Percentiles rank a stretch among this genome's conserved stretches.
phyloP scores from a whole-genome alignment of 2,797 vertebrate genomes.

The Cossypha dichroa region DNA sequence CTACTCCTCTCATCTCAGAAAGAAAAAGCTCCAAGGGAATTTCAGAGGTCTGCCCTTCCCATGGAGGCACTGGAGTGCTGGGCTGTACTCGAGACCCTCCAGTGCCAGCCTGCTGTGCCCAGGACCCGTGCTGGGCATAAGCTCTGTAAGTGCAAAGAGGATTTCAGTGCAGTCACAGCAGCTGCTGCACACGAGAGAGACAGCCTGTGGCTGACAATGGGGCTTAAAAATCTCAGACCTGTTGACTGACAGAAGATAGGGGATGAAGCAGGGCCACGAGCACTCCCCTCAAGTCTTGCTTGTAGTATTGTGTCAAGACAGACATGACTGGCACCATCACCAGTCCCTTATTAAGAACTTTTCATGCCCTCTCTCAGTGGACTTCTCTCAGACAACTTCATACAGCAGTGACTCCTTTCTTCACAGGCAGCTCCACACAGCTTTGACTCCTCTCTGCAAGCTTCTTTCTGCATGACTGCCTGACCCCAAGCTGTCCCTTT shows the following conservation, averaged over 20 bases:
- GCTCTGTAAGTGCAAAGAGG: not conserved
- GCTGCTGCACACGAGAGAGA: not conserved
- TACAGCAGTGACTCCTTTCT: too few relatives aligned
- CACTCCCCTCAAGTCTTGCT: too few relatives aligned
- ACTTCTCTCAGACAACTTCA: too few relatives aligned
- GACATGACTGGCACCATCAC: too few relatives aligned
- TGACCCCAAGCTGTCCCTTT: too few relatives aligned
- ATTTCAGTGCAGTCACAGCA: not conserved
- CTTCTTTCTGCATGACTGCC: too few relatives aligned
- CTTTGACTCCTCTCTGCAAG: too few relatives aligned
- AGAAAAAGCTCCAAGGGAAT: not conserved
- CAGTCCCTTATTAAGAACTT: too few relatives aligned
- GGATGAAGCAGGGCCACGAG: not conserved
- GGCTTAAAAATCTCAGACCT: not conserved
- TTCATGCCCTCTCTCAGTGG: too few relatives aligned
- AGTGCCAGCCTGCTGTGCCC: rapidly evolving
- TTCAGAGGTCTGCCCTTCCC: not conserved
- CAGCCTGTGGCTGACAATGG: not conserved
- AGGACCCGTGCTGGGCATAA: not conserved
- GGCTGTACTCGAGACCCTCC: not conserved
- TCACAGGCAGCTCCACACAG: too few relatives aligned
- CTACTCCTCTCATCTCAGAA: not conserved
- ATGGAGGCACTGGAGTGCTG: rapidly evolving
- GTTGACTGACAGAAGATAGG: not conserved
- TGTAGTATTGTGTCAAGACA: too few relatives aligned